Evolutionary conservation across 2,888 invertebrate genomes (phyloP), one percentile per base, ranked within the genome.

Genomic region (Diplolepis rosae): DNA sequence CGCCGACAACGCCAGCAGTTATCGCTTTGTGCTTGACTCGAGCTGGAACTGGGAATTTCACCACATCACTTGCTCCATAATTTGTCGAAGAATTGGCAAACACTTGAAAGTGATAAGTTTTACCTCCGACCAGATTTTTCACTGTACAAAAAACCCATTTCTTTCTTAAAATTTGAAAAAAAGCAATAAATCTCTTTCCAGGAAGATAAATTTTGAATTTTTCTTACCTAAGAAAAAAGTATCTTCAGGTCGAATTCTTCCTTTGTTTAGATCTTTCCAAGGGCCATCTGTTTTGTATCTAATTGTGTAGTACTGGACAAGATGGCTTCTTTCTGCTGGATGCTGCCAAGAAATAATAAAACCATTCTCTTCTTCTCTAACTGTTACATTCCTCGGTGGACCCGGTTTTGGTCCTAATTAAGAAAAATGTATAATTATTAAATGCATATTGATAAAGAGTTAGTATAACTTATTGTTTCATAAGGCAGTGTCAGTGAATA

Each of bases 1-100:
- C 98, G 84, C 98, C 98, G 82, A 98, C 97, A 85, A 98, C 96
- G 77, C 98, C 98, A 85, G 98, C 98, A 75, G 96, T 97, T 89
- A 97, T 96, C 81, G 97, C 97, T 93, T 96, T 96, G 91, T 96
- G 96, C 90, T 96, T 96, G 82, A 96, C 96, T 76, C 96, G 92
- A 77, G 96, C 96, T 80, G 96, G 96, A 84, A 97, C 96, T 45
- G 95, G 93, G 90, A 95, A 97, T 90, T 95, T 95, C 84, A 96
- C 94, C 90, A 95, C 94, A 77, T 96, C 96, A 77, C 96, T 96
- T 85, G 93, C 94, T 88, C 96, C 95, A 90, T 94, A 95, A 89
- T 94, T 95, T 84, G 94, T 95, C 83, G 94, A 92, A 65, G 96
- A 95, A 90, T 96, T 95, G 77, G 97, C 96, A 88, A 95, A 91